phyloP scores from a whole-genome alignment of 2,797 vertebrate species.

The Poeciliopsis infans region DNA sequence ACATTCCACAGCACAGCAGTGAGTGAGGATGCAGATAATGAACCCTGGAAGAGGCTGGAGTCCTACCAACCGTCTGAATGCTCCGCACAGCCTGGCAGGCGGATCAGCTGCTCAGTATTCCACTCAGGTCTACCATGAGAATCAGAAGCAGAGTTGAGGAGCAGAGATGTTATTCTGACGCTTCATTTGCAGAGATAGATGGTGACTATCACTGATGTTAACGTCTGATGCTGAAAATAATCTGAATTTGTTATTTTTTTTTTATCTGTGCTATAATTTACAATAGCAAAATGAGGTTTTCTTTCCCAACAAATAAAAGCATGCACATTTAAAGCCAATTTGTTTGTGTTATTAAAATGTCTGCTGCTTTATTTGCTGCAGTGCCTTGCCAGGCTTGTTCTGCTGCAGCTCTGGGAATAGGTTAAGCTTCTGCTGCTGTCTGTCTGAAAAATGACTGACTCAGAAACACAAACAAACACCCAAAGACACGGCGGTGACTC shows the following conservation, averaged over 20 bases:
- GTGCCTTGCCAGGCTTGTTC: constrained; percentile 15
- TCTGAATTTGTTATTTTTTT: not conserved
- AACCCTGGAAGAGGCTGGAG: constrained; percentile 29
- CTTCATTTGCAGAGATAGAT: constrained; percentile 46
- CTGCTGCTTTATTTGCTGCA: constrained; percentile 5
- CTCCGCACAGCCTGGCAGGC: constrained; percentile 48
- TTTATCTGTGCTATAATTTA: constrained; percentile 14
- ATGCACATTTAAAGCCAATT: constrained; percentile 15
- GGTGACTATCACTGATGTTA: constrained; percentile 15
- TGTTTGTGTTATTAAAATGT: not conserved
- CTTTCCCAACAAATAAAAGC: constrained; percentile 4
- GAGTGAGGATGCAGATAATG: constrained; percentile 54
- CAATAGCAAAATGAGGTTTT: constrained; percentile 6
- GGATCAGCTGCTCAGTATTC: constrained; percentile 79
- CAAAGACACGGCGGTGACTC: constrained; percentile 9
- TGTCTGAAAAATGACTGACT: constrained; percentile 35
- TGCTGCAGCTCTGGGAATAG: constrained; percentile 25
- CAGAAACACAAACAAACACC: not conserved
- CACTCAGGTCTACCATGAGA: constrained; percentile 65
- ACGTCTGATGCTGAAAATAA: constrained; percentile 34
- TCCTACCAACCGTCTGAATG: constrained; percentile 47
- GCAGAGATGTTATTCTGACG: constrained; percentile 39
- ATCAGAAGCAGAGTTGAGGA: constrained; percentile 53
- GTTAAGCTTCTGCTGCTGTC: constrained; percentile 26
- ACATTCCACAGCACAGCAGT: constrained; percentile 10